These are phyloP conservation scores for Halcyon badia DNA, from an alignment of 2,797 vertebrate genomes.

Conservation along the genomic window DNA sequence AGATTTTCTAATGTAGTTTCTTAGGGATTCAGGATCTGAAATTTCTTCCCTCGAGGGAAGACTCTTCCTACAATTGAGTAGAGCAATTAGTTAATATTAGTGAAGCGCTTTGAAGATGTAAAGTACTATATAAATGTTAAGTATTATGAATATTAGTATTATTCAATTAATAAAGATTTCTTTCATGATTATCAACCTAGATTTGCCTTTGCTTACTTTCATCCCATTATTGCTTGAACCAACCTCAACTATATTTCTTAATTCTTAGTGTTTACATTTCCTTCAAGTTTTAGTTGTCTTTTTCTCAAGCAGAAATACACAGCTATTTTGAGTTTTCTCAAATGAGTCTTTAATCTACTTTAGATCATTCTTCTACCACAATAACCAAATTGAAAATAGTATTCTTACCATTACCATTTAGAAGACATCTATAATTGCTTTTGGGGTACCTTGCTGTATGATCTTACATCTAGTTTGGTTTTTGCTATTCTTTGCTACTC, in stretches of 20 bases:
- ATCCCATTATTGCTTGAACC: not conserved
- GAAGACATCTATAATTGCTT: conserved; percentile 19
- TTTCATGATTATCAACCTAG: conserved; percentile 51
- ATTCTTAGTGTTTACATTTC: conserved; percentile 1
- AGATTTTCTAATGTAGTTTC: conserved; percentile 41
- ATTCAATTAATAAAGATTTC: conserved; percentile 46
- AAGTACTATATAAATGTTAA: conserved; percentile 65
- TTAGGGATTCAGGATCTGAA: conserved; percentile 42
- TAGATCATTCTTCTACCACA: conserved; percentile 1
- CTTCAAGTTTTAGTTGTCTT: not conserved
- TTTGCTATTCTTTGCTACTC: not conserved
- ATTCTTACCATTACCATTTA: conserved; percentile 9
- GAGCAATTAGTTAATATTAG: conserved; percentile 72
- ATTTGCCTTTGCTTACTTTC: conserved; percentile 40
- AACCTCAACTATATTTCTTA: not conserved
- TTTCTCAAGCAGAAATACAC: conserved; percentile 7
- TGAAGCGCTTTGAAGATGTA: conserved; percentile 48
- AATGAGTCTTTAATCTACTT: conserved; percentile 13
- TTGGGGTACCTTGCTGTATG: not conserved
- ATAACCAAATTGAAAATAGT: conserved; percentile 4
- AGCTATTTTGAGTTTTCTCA: conserved; percentile 24
- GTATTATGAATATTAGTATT: conserved; percentile 48
- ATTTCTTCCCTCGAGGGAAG: conserved; percentile 33
- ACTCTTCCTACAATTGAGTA: conserved; percentile 20
- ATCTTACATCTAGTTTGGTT: not conserved